phyloP scores from a whole-genome alignment of 2,113 vertebrate species.

The Turnix velox region DNA sequence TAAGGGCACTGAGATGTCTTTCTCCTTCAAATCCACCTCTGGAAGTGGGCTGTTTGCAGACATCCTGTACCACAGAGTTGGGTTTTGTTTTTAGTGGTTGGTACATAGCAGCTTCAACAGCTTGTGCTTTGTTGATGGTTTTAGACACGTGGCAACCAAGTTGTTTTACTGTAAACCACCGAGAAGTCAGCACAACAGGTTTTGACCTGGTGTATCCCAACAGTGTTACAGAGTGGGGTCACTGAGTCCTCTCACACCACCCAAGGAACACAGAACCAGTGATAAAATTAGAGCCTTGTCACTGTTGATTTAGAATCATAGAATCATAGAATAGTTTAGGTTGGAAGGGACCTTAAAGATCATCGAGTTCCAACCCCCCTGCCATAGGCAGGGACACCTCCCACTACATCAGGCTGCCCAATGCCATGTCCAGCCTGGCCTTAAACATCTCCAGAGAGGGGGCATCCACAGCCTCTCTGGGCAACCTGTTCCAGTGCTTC shows the following conservation, averaged over 20 bases:
- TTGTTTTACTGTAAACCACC: background rate
- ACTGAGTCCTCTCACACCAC: background rate
- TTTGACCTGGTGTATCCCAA: background rate
- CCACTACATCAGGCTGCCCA: too few species aligned
- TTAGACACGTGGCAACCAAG: background rate
- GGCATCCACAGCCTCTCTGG: too few species aligned
- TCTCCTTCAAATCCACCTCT: fast-evolving
- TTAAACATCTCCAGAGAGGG: too few species aligned
- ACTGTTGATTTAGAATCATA: background rate
- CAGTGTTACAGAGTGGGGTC: background rate
- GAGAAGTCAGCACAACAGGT: fast-evolving
- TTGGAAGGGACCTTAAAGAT: too few species aligned
- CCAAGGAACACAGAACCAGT: background rate
- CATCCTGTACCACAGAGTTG: fast-evolving
- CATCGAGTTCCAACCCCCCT: too few species aligned
- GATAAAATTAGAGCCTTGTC: background rate
- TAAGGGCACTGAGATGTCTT: background rate
- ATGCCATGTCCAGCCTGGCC: too few species aligned
- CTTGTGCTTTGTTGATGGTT: background rate
- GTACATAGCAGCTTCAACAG: background rate
- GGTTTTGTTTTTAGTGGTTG: background rate
- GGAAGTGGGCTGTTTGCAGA: background rate
- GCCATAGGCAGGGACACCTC: too few species aligned
- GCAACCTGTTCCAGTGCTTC: too few species aligned
- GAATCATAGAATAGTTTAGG: too few species aligned